Evolutionary conservation across 1,140 invertebrate genomes (phyloP).

Genomic region (Babylonia areolata): DNA sequence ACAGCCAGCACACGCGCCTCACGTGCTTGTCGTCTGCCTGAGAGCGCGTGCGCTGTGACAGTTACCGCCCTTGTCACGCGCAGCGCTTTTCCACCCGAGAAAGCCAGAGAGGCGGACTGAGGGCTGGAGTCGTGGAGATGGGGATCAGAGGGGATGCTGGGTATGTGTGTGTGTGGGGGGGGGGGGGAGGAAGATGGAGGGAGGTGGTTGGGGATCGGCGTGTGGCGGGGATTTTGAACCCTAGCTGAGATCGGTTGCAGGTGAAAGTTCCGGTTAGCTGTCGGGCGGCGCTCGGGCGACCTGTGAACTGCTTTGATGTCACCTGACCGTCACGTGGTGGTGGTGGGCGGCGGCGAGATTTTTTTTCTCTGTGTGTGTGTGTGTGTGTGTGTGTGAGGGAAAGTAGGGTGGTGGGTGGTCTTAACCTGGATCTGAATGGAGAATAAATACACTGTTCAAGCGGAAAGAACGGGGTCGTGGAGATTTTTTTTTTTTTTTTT

Average conservation of each 20-base stretch:
- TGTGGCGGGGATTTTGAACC: neutral
- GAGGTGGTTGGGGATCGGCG: neutral
- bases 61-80: neutral
- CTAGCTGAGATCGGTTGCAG: neutral
- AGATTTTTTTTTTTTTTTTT: neutral
- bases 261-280: neutral
- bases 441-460: too few relatives aligned
- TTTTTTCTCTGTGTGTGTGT: neutral
- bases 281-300: too few relatives aligned
- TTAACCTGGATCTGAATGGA: too few relatives aligned
- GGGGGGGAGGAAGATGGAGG: neutral
- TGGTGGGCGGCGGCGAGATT: neutral
- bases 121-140: too few relatives aligned
- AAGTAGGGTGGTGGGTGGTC: too few relatives aligned
- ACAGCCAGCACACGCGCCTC: neutral
- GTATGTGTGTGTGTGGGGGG: neutral
- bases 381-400: neutral
- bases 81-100: neutral
- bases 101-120: too few relatives aligned
- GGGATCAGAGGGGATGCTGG: neutral
- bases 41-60: neutral
- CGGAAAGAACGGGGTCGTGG: too few relatives aligned
- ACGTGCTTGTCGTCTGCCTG: neutral
- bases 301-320: slow-evolving; percentile 3
- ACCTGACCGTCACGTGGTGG: neutral